Evolutionary conservation across 2,888 invertebrate species (phyloP).

Genomic region (Philhelius pedissequus): DNA sequence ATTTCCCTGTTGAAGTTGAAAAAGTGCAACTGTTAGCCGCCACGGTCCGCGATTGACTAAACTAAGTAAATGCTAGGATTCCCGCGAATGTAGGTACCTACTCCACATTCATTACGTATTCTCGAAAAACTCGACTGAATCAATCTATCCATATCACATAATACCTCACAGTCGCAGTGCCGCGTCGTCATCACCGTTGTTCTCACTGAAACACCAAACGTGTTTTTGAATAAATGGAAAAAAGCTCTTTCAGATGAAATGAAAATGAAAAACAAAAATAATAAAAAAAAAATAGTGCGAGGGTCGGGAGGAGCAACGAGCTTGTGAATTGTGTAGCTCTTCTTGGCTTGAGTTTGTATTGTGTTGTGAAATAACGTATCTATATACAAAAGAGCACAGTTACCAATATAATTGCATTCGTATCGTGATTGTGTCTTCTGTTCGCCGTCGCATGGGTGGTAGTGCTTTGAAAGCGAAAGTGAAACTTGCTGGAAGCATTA

Average conservation of each 20-base stretch:
- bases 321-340: conserved; percentile 16
- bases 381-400: conserved; percentile 1
- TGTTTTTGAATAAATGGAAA: conserved; percentile 43
- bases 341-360: conserved; percentile 26
- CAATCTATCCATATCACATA: conserved; percentile 65
- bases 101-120: conserved; percentile 68
- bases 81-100: conserved; percentile 69
- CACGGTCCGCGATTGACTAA: conserved; percentile 80
- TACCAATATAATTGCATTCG: too few species aligned
- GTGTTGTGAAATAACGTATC: conserved; percentile 19
- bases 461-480: conserved; percentile 76
- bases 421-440: too few species aligned
- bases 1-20: conserved; percentile 61
- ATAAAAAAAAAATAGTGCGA: background rate
- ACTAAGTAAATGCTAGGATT: conserved; percentile 78
- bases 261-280: conserved; percentile 31
- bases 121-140: conserved; percentile 65
- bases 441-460: too few species aligned
- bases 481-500: conserved; percentile 73
- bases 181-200: conserved; percentile 62
- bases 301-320: background rate
- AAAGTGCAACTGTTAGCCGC: conserved; percentile 78
- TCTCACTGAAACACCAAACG: conserved; percentile 54
- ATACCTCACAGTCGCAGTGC: conserved; percentile 61
- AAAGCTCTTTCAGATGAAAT: conserved; percentile 54